phyloP scores from a whole-genome alignment of 1,140 invertebrate genomes.

The Sitobion miscanthi region DNA sequence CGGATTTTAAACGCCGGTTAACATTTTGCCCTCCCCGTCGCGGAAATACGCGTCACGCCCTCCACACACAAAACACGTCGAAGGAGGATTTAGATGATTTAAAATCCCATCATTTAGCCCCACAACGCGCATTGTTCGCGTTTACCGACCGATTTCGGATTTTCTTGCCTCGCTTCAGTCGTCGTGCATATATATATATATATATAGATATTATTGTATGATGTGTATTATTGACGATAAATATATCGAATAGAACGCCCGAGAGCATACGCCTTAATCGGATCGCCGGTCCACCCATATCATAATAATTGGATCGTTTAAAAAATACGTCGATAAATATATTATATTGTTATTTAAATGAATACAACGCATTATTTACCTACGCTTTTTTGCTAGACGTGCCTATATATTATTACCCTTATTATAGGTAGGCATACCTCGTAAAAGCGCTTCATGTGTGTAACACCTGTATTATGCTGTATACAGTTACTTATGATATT shows the following conservation, averaged over 20 bases:
- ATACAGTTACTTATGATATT: no score
- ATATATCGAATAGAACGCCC: neutral
- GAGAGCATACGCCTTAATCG: no score
- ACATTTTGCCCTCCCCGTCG: neutral
- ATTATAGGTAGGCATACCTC: no score
- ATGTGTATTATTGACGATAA: neutral
- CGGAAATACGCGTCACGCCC: neutral
- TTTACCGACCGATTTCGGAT: slow-evolving; percentile 24
- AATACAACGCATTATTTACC: no score
- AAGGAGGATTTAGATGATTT: slow-evolving; percentile 38
- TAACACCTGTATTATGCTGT: no score
- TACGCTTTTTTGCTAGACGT: neutral
- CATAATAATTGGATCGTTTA: no score
- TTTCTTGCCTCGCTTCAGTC: neutral
- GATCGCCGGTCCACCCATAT: no score
- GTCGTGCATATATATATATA: neutral
- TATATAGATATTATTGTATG: neutral
- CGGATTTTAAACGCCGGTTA: slow-evolving; percentile 49
- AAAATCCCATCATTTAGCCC: slow-evolving; percentile 12
- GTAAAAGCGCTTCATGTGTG: neutral
- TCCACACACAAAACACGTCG: neutral
- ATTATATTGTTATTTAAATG: no score
- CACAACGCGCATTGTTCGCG: slow-evolving; percentile 17
- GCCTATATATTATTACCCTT: no score
- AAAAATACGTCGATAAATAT: no score